A percentile compares a stretch with the other conserved stretches of the same genome.
Conservation (phyloP, 2,888 invertebrate genomes). For the Amblyjoppa proteus region DNA sequence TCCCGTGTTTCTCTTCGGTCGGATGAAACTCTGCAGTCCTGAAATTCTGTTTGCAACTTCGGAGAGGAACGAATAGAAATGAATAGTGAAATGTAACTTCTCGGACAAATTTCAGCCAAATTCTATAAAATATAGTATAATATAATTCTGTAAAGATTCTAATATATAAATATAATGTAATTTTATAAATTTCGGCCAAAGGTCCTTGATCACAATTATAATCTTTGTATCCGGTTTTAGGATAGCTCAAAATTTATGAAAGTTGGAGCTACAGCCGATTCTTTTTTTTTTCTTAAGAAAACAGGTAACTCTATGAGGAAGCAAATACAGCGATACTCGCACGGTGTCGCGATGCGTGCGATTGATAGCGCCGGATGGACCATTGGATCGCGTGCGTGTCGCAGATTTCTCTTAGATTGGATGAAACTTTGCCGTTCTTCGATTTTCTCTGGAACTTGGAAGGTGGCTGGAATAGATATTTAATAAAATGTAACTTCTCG, state of each 20-base stretch:
- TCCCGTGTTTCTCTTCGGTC: constrained; percentile 14
- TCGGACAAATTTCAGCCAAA: background rate
- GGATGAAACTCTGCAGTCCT: background rate
- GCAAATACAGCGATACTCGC: constrained; percentile 26
- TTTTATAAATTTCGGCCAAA: no score
- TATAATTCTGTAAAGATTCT: no score
- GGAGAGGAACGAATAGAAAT: background rate
- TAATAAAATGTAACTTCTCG: background rate
- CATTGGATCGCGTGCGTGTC: constrained; percentile 53
- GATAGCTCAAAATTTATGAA: no score
- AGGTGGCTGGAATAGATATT: background rate
- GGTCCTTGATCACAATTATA: no score
- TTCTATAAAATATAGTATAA: no score
- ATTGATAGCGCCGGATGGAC: constrained; percentile 48
- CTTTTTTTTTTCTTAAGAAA: background rate
- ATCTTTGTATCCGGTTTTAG: no score
- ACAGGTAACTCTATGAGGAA: background rate
- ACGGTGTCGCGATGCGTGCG: constrained; percentile 55
- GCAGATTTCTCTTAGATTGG: constrained; percentile 19
- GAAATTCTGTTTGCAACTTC: background rate
- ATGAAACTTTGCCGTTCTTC: constrained; percentile 21
- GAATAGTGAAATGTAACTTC: background rate
- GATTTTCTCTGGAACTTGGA: background rate
- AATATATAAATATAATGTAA: no score
- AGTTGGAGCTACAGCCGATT: no score